Conservation (phyloP, 2,113 vertebrate genomes). For the Brachyistius frenatus region DNA sequence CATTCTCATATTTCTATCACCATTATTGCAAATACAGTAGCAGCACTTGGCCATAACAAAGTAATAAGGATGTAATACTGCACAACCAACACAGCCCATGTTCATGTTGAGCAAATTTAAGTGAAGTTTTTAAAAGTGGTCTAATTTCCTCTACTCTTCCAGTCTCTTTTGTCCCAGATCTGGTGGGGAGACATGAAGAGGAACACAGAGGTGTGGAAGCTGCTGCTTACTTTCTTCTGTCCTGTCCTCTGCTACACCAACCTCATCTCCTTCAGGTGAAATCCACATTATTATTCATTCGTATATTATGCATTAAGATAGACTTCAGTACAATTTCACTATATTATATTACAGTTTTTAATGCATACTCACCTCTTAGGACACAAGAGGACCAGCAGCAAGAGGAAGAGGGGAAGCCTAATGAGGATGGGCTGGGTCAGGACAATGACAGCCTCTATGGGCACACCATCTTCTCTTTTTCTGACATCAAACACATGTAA, state of each 20-base stretch:
- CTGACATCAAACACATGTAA: conserved; percentile 79
- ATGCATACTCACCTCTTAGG: conserved; percentile 39
- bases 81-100: too few species aligned
- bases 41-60: not conserved
- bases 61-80: not conserved
- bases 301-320: not conserved
- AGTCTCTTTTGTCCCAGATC: conserved; percentile 91
- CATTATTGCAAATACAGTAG: not conserved
- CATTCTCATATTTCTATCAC: not conserved
- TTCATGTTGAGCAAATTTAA: too few species aligned
- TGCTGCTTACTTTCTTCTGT: conserved; percentile 87
- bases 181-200: conserved; percentile 94
- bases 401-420: conserved; percentile 47
- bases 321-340: not conserved
- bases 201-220: conserved; percentile 87
- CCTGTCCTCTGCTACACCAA: conserved; percentile 88
- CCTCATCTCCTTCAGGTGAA: conserved; percentile 89
- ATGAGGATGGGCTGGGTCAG: conserved; percentile 11
- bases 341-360: too few species aligned
- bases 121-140: not conserved
- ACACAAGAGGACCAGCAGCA: conserved; percentile 50
- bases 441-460: conserved; percentile 78
- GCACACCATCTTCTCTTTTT: conserved; percentile 82
- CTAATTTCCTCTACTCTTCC: not conserved
- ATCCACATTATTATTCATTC: not conserved